Conservation (phyloP, 2,113 vertebrate genomes). For the Phalacrocorax carbo region DNA sequence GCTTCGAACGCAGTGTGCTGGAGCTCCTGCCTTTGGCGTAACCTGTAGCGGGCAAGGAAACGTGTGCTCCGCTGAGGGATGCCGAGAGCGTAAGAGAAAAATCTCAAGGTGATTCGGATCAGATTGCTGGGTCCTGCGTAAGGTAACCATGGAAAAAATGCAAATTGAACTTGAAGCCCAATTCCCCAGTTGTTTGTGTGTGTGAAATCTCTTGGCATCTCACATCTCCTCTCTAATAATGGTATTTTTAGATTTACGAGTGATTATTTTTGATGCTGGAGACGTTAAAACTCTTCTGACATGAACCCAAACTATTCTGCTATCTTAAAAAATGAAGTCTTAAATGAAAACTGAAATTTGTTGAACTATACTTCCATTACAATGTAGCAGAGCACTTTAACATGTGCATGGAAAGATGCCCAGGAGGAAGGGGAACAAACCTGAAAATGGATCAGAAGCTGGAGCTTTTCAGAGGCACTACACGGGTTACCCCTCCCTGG, state of each 20-base stretch:
- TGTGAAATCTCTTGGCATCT: neutral
- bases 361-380: neutral
- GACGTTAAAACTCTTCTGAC: slow-evolving; percentile 28
- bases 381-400: neutral
- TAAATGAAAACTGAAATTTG: slow-evolving; percentile 7
- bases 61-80: neutral
- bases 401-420: neutral
- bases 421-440: neutral
- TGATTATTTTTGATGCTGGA: slow-evolving; percentile 31
- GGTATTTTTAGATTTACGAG: neutral
- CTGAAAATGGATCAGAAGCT: neutral
- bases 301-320: neutral
- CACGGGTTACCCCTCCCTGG: neutral
- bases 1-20: neutral
- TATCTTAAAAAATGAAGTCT: neutral
- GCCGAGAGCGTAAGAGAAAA: neutral
- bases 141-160: neutral
- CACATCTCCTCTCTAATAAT: neutral
- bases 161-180: neutral
- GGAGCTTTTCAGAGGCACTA: neutral
- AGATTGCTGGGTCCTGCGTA: neutral
- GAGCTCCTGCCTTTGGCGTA: neutral
- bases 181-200: neutral
- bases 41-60: neutral
- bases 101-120: neutral